These are phyloP conservation scores for Calephelis perditalis DNA, from an alignment of 2,888 invertebrate species.

Conservation along the genomic window DNA sequence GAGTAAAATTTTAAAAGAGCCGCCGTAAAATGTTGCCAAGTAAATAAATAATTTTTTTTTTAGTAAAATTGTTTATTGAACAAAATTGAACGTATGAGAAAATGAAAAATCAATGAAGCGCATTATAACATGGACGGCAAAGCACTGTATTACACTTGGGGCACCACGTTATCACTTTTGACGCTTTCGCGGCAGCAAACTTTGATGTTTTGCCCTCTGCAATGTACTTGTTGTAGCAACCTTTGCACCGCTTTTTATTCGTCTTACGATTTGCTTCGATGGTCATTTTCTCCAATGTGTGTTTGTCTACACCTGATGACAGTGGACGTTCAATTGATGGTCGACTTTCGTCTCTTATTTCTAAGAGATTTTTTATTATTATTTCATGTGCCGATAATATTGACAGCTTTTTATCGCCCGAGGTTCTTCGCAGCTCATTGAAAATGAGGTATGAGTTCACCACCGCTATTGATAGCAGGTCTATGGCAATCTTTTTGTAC, in stretches of 20 bases:
- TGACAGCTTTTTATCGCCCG: constrained; percentile 13
- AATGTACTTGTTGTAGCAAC: constrained; percentile 15
- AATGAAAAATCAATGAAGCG: too few species aligned
- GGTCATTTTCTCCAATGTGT: constrained; percentile 7
- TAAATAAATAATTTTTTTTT: too few species aligned
- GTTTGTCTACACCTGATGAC: constrained; percentile 1
- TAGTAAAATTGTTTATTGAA: too few species aligned
- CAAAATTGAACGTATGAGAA: too few species aligned
- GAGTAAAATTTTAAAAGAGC: background rate
- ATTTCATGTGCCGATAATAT: background rate
- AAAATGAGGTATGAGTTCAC: constrained; percentile 6
- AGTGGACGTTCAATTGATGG: too few species aligned
- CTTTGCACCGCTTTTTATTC: constrained; percentile 15
- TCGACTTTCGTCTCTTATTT: too few species aligned
- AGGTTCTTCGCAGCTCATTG: constrained; percentile 6
- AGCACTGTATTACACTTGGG: constrained; percentile 20
- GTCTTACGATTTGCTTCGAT: constrained; percentile 13
- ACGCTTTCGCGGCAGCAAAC: constrained; percentile 17
- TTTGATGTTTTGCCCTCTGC: constrained; percentile 19
- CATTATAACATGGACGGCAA: constrained; percentile 12
- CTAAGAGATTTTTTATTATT: too few species aligned
- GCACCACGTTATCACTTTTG: constrained; percentile 20
- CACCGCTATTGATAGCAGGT: background rate
- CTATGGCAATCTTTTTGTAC: constrained; percentile 15
- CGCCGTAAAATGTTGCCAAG: background rate